Base-by-base conservation (phyloP, 2,888 invertebrate species). In the Aproaerema taeniolella region DNA sequence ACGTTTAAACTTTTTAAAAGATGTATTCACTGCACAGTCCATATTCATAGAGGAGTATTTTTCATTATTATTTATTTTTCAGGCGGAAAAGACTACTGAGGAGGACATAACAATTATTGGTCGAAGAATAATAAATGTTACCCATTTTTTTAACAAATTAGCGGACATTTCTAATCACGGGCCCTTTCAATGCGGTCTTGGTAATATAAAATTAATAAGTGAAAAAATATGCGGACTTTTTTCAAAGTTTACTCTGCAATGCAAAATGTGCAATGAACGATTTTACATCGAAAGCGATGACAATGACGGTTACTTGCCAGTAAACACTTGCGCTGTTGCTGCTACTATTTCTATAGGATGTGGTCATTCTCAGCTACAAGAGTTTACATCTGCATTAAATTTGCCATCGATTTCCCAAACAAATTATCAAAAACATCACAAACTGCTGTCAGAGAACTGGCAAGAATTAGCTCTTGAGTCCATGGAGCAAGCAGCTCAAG, bases 401-500 rank as follows among this genome's bases (percentile, higher is more conserved):
- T 30, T 40, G n/a, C n/a, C n/a, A n/a, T n/a, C n/a, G n/a, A n/a
- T n/a, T n/a, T n/a, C n/a, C n/a, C n/a, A n/a, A n/a, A 13, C 31
- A 34, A 10, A 8, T 10, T 17, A 33, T 33, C 6, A 32, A 12
- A 8, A 17, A 28, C 10, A 32, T 24, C 20, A 10, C 8, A 16
- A 24, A 20, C 6, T 29, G 14, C 13, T 14, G 11, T n/a, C 20
- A 10, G 34, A 33, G 24, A 26, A 28, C 20, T 40, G 35, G 40
- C 10, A 36, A 26, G 20, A 36, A 15, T 31, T 26, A 12, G 8
- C 14, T 2, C 7, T 16, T 9, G 10, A 31, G 10, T 20, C 17
- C 12, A 40, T 41, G 37, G 11, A 13, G 2, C 7, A 37, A 30
- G 39, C 39, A 8, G 43, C 32, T 9, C 24, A 32, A 30, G 16